phyloP scores from a whole-genome alignment of 2,888 invertebrate genomes.

The Plebejus anna region DNA sequence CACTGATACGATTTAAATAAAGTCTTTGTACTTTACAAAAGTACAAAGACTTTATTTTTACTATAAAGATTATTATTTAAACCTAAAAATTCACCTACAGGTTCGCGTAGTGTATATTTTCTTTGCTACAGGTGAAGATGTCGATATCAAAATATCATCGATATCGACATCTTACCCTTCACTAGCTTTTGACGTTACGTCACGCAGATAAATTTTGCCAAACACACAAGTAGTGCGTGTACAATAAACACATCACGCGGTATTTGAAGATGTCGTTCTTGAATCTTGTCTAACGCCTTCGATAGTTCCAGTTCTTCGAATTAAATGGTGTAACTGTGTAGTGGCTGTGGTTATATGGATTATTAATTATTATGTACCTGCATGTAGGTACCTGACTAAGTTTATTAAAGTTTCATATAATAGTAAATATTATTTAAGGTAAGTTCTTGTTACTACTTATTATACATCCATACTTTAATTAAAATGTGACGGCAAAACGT shows the following conservation, averaged over 20 bases:
- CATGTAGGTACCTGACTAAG: background rate
- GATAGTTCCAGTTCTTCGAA: background rate
- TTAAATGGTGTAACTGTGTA: background rate
- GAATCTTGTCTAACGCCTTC: background rate
- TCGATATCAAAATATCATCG: background rate
- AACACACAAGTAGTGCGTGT: conserved; percentile 6
- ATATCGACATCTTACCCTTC: background rate
- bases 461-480: background rate
- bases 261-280: background rate
- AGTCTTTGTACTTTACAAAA: background rate
- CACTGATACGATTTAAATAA: too few species aligned
- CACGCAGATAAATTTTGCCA: background rate
- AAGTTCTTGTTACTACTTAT: background rate
- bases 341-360: background rate
- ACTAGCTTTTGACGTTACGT: conserved; percentile 3
- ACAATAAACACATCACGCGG: background rate
- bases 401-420: background rate
- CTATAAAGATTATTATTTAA: too few species aligned
- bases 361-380: background rate
- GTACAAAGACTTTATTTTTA: too few species aligned
- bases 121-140: background rate
- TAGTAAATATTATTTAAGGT: conserved; percentile 4
- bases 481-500: background rate
- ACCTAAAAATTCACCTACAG: too few species aligned
- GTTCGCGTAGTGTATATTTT: too few species aligned